Conservation (phyloP, 1,140 invertebrate species). For the Drosophila bifasciata region DNA sequence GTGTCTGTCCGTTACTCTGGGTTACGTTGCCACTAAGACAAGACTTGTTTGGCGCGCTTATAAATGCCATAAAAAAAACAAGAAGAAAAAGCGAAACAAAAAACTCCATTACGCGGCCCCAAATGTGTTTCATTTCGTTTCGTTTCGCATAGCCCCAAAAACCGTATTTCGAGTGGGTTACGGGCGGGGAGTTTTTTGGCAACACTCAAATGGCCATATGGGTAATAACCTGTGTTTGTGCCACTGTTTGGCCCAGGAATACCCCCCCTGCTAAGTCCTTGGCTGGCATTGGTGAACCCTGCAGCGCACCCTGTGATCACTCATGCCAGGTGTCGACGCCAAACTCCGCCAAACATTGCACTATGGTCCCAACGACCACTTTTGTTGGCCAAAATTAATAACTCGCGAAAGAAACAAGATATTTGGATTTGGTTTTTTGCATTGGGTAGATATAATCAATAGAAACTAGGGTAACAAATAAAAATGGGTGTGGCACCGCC, state of each 20-base stretch:
- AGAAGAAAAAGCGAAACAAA: slow-evolving; percentile 4
- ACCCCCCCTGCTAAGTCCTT: not conserved
- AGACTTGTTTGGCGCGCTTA: slow-evolving; percentile 32
- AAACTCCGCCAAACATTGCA: no score
- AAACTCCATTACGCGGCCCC: slow-evolving; percentile 44
- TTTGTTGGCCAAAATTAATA: no score
- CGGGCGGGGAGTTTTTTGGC: slow-evolving; percentile 25
- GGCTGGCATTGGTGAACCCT: slow-evolving; percentile 50
- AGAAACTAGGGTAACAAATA: no score
- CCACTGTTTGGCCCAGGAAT: not conserved
- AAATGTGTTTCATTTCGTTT: slow-evolving; percentile 39
- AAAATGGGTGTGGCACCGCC: no score
- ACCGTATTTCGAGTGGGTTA: slow-evolving; percentile 33
- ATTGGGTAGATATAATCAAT: no score
- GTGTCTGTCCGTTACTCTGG: slow-evolving; percentile 16
- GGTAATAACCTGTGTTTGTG: slow-evolving; percentile 29
- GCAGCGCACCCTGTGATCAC: slow-evolving; percentile 42
- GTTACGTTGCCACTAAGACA: slow-evolving; percentile 13
- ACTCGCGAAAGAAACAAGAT: no score
- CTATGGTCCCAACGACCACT: no score
- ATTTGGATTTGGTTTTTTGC: no score
- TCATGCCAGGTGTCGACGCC: slow-evolving; percentile 45
- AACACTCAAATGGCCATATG: slow-evolving; percentile 45
- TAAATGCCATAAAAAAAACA: slow-evolving; percentile 49
- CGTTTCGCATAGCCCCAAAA: not conserved